Evolutionary conservation across 2,113 vertebrate species (phyloP), one percentile per base, ranked within the genome.

Genomic region (Neolamprologus kungweensis): DNA sequence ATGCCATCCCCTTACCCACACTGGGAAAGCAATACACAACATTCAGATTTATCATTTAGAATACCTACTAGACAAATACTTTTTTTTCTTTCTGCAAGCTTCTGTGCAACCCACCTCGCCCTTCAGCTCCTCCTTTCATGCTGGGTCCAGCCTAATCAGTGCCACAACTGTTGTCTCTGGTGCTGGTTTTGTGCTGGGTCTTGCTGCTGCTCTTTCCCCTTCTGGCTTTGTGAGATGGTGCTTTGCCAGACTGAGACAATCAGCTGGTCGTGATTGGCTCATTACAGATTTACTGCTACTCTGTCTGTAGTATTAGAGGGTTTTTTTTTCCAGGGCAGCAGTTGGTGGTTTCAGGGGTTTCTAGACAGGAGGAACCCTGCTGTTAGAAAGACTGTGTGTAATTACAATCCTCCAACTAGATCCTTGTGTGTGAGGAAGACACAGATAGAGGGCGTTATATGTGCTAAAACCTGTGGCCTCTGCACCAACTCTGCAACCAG

Each of bases 311-410:
- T 78, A 78, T 50, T 50, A 31, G 71, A 31, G 26, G 13, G 3
- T 0, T 5, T 81, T 65, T 65, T 11, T 65, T 3, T 8, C 16
- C 53, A 35, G 16, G 19, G 28, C 26, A 88, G 42, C 85, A 83
- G 88, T 81, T 85, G 40, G 78, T 63, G 83, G 79, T 89, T 91
- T 85, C 42, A 12, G 80, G 73, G 58, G 11, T 88, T 86, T 88
- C 51, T 63, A 26, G 68, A 75, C 37, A 80, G 40, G 28, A 80
- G 73, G 75, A 82, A 4, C 60, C 90, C 82, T 80, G 73, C 84
- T 84, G 87, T 53, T 60, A 71, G 26, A 84, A 17, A 86, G 86
- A 87, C 23, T 91, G 86, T 42, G 85, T 68, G 42, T 89, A 58
- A 85, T 88, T 81, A 81, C 81, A 89, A 82, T 81, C 88, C 88